Evolutionary conservation across 2,888 invertebrate genomes (phyloP).

Genomic region (Hirtodrosophila histrioides): DNA sequence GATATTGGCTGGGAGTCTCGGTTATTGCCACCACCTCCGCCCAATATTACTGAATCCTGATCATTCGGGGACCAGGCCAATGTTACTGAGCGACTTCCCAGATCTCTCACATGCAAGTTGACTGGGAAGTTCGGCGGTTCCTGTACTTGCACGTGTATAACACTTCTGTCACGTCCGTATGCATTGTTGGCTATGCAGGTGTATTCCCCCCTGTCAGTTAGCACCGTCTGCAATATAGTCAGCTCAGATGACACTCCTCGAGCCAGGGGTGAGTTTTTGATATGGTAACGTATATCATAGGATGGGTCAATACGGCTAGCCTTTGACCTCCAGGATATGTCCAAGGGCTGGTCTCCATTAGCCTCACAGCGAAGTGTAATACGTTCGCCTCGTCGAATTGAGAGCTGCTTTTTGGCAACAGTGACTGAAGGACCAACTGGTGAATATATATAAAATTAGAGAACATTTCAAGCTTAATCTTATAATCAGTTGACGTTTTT

Average conservation of each 20-base stretch:
- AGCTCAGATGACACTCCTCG: constrained; percentile 86
- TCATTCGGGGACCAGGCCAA: constrained; percentile 86
- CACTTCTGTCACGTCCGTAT: constrained; percentile 86
- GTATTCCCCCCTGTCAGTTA: constrained; percentile 86
- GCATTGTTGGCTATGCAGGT: constrained; percentile 87
- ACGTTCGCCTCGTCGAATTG: constrained; percentile 85
- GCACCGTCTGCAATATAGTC: constrained; percentile 85
- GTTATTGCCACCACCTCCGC: constrained; percentile 67
- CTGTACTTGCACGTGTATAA: constrained; percentile 85
- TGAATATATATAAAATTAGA: not conserved
- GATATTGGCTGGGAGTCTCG: constrained; percentile 85
- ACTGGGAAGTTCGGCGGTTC: constrained; percentile 88
- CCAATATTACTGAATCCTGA: constrained; percentile 81
- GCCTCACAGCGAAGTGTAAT: constrained; percentile 85
- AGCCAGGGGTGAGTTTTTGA: constrained; percentile 83
- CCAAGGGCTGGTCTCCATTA: constrained; percentile 86
- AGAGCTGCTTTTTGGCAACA: constrained; percentile 85
- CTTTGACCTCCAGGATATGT: constrained; percentile 85
- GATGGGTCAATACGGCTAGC: constrained; percentile 85
- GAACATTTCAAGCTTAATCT: not conserved
- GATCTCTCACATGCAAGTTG: constrained; percentile 86
- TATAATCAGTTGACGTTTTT: not conserved
- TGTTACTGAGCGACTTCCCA: constrained; percentile 86
- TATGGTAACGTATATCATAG: constrained; percentile 85
- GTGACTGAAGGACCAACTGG: constrained; percentile 86